Evolutionary conservation across 2,113 vertebrate genomes (phyloP), one percentile per base, ranked within the genome.

Genomic region (Syngnathus typhle): DNA sequence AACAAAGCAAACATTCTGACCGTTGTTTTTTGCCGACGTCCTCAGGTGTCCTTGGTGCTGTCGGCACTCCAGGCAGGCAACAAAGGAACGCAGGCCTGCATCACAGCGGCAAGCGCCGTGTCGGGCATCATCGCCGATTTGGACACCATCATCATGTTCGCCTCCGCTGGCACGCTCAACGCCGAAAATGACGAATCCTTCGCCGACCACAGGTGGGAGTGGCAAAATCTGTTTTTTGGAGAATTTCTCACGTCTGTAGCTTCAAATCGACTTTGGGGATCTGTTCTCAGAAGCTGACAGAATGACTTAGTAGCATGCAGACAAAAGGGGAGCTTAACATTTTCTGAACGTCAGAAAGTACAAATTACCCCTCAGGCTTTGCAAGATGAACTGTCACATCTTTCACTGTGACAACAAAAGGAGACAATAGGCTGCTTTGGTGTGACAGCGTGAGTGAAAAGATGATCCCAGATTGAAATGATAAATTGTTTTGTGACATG

Each of bases 131-230:
- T 99, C 9, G 96, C 94, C 0, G 98, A 99, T 77, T 91, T 99
- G 68, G 98, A 99, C 85, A 99, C 98, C 73, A 99, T 96, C 68
- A 97, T 99, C 88, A 98, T 99, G 98, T 99, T 99, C 49, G 98
- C 98, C 7, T 95, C 98, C 0, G 96, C 98, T 0, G 96, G 96
- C 63, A 99, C 96, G 0, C 94, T 99, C 69, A 99, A 99, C 0
- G 91, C 96, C 0, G 96, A 99, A 83, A 94, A 98, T 54, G 95
- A 95, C 0, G 98, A 99, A 83, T 96, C 95, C 2, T 99, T 99
- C 6, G 96, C 98, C 7, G 95, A 99, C 79, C 98, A 99, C 91
- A 96, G 98, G 98, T 99, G 52, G 73, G 75, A 68, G 69, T 58
- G 49, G 32, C 36, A 19, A 64, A 59, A 52, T 1, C 15, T 51